phyloP scores from a whole-genome alignment of 2,797 vertebrate species.

The Rousettus madagascariensis region DNA sequence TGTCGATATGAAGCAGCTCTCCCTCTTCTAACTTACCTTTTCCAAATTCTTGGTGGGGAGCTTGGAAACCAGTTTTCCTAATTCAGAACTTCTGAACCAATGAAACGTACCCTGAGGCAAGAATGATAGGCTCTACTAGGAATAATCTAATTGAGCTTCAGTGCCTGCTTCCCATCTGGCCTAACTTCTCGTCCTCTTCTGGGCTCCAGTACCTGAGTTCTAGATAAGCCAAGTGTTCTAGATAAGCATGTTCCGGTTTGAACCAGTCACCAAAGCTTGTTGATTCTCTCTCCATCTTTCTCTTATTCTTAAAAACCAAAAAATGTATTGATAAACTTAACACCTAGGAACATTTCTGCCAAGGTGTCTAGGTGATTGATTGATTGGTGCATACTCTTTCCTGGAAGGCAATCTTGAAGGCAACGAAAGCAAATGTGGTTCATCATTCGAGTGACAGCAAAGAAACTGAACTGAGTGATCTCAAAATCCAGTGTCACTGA shows the following conservation, averaged over 20 bases:
- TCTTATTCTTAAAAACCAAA: not conserved
- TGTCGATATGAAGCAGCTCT: not conserved
- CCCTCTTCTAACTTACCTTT: not conserved
- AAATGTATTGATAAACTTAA: not conserved
- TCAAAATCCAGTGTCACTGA: not conserved
- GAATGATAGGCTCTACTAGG: not conserved
- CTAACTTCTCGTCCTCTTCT: not conserved
- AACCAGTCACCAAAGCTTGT: not conserved
- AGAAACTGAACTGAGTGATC: not conserved
- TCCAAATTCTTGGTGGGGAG: not conserved
- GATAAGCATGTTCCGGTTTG: not conserved
- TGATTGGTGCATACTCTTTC: too few species aligned
- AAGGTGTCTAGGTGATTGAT: not conserved
- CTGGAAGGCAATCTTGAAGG: not conserved
- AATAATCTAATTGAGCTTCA: not conserved
- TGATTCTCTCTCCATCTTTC: not conserved
- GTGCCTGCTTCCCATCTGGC: too few species aligned
- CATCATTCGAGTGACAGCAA: not conserved
- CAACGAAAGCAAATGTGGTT: not conserved
- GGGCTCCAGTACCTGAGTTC: not conserved
- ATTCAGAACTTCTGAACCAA: not conserved
- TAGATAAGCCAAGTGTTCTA: not conserved
- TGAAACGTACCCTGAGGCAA: not conserved
- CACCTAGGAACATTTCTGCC: not conserved
- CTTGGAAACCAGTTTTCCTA: not conserved